These are phyloP conservation scores for Meghimatium bilineatum DNA, from an alignment of 2,888 invertebrate genomes.

Conservation along the genomic window DNA sequence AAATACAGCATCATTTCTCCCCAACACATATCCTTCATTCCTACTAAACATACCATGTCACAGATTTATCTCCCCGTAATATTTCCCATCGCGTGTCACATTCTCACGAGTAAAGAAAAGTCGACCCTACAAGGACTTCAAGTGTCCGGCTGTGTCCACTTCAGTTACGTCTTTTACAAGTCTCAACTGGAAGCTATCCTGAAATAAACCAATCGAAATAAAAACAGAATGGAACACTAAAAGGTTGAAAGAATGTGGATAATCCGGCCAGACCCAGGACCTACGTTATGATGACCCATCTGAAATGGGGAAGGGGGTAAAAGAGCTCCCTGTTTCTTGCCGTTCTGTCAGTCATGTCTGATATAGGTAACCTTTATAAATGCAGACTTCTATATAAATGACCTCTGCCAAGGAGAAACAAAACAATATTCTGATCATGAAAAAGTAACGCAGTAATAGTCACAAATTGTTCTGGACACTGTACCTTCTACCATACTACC, in stretches of 20 bases:
- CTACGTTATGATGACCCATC: neutral
- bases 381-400: neutral
- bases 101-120: too few species aligned
- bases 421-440: neutral
- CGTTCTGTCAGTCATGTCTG: neutral
- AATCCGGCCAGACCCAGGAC: neutral
- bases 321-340: neutral
- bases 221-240: neutral
- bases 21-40: too few species aligned
- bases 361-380: neutral
- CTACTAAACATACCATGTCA: too few species aligned
- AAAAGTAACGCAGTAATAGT: neutral
- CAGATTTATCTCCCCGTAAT: too few species aligned
- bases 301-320: neutral
- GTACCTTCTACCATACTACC: neutral
- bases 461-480: too few species aligned
- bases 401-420: neutral
- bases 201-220: neutral
- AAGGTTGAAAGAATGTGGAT: neutral
- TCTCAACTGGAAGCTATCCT: neutral
- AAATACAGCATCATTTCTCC: too few species aligned
- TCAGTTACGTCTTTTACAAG: neutral
- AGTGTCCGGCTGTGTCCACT: constrained; percentile 8
- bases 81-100: too few species aligned
- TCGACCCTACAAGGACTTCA: too few species aligned